Base-by-base conservation (phyloP, 2,797 vertebrate species). In the Australoheros facetus region DNA sequence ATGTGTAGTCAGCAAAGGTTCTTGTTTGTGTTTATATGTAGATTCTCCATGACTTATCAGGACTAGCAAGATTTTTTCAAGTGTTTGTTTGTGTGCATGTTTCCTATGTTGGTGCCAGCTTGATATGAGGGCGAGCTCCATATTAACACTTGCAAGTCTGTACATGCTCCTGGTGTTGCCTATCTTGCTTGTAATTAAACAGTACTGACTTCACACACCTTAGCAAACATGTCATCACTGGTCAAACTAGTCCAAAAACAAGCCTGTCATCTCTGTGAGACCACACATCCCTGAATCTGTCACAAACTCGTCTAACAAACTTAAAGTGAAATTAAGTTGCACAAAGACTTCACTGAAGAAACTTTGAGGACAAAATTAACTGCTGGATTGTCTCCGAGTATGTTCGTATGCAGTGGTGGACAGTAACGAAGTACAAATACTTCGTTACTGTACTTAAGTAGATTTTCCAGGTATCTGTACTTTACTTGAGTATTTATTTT, bases 61-160 rank as follows among this genome's bases (percentile, higher is more conserved):
- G 32, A 55, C 5, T 7, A 21, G 4, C 71, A 6, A 39, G 3
- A 3, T 54, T 78, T 66, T 32, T 79, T 66, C 26, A 39, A 17
- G 6, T 48, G 66, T 72, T 55, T 87, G 56, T 84, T 64, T 78
- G 23, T 69, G 34, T 76, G 16, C 53, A n/a, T 79, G n/a, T 62
- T 55, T 75, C 56, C 26, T 64, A 3, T 21, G 3, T 10, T 53
- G 2, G n/a, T 81, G 21, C 1, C 73, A 54, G 37, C 13, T 14
- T 42, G 21, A 57, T 30, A 64, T 57, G 58, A 73, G 51, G 64
- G 5, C 14, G 1, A 77, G 39, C 14, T 56, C 37, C 10, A 23
- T 13, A 42, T 42, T 45, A 71, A 55, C 60, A 51, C 54, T 53
- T 37, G 56, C 83, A 80, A n/a, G 88, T 87, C 77, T 57, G 45